Conservation (phyloP, 2,888 invertebrate genomes). For the Ceratothoa steindachneri region DNA sequence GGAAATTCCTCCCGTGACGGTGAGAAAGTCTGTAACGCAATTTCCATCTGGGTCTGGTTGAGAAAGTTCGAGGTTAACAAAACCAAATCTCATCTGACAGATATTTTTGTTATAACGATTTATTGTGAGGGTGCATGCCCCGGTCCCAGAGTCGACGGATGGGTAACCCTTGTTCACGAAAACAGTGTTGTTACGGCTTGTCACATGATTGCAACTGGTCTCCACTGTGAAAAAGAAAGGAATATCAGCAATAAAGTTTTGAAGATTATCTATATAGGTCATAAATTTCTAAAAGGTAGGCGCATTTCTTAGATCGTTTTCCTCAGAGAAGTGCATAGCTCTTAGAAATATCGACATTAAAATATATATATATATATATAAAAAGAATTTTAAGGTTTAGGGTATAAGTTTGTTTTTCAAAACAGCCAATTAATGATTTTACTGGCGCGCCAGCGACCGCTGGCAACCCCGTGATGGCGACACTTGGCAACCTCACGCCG, state of each 20-base stretch:
- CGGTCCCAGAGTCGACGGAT: slow-evolving; percentile 25
- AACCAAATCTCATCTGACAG: slow-evolving; percentile 39
- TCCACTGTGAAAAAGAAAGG: slow-evolving; percentile 18
- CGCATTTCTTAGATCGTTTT: too few relatives aligned
- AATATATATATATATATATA: too few relatives aligned
- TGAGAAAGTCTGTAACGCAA: slow-evolving; percentile 38
- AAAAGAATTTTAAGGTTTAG: too few relatives aligned
- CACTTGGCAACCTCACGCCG: too few relatives aligned
- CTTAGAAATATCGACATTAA: too few relatives aligned
- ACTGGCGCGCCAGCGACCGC: too few relatives aligned
- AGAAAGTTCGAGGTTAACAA: slow-evolving; percentile 29
- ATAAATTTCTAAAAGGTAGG: too few relatives aligned
- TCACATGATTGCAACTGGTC: slow-evolving; percentile 21
- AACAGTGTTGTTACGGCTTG: slow-evolving; percentile 40
- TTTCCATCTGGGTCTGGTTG: slow-evolving; percentile 37
- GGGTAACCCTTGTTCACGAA: slow-evolving; percentile 42
- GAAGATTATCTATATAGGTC: neutral
- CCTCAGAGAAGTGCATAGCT: too few relatives aligned
- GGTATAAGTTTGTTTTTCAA: too few relatives aligned
- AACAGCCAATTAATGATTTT: too few relatives aligned
- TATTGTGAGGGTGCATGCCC: slow-evolving; percentile 35
- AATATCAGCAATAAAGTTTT: too few relatives aligned
- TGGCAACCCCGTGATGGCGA: too few relatives aligned
- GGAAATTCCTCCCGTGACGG: slow-evolving; percentile 31
- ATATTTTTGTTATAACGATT: slow-evolving; percentile 27